Base-by-base conservation (phyloP, 2,888 invertebrate genomes). In the Drosophila formosana region DNA sequence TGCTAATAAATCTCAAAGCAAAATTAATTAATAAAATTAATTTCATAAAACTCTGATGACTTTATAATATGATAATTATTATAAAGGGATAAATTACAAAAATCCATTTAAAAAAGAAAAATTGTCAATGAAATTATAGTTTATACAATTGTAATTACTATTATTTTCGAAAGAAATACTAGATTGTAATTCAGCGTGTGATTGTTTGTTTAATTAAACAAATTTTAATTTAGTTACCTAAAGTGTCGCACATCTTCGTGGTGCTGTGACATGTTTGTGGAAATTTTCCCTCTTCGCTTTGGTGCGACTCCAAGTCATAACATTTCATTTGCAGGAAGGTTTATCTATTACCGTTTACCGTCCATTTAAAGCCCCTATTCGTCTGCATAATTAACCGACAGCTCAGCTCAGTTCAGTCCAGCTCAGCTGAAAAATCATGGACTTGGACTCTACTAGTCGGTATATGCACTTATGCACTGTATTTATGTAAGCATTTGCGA, bases 251-350 rank as follows among this genome's bases (percentile, higher is more conserved):
- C 13, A 18, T 41, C 39, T 13, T 41, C 39, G 18, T 11, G 5
- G 2, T 37, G 39, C 4, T 39, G n/a, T 41, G 3, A 6, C 7
- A 0, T 9, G 39, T 7, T 13, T 13, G 43, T 32, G 9, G 8
- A 55, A 7, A 25, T 34, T 71, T 49, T 63, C 49, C 45, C 55
- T 30, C 50, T 63, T 52, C 47, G 63, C 46, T 45, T 50, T 37
- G 30, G 25, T 28, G 37, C 37, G 37, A 37, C n/a, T 37, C 37
- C 34, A 18, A 18, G 39, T 49, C 55, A 62, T 56, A 67, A 72
- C 62, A 66, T 75, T 75, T 72, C 72, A 75, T 75, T 76, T 72
- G 61, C 62, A 46, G 6, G 25, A 69, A 75, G 77, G 68, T 72
- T 73, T 57, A 68, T 64, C 41, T 64, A 60, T 64, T 64, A 68